phyloP scores from a whole-genome alignment of 2,888 invertebrate species.

The Pterostichus madidus region DNA sequence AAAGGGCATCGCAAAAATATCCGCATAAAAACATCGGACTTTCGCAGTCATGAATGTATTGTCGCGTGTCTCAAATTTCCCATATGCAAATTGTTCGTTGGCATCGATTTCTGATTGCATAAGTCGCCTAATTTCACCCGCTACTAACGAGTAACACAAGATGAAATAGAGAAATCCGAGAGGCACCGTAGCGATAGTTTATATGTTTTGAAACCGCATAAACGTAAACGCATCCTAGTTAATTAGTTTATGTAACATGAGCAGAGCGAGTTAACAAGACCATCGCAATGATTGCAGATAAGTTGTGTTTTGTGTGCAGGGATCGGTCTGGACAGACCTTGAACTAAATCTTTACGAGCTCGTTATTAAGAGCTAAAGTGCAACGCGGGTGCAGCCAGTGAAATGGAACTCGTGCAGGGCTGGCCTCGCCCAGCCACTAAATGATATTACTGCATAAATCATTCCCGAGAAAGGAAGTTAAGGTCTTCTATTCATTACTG shows the following conservation, averaged over 20 bases:
- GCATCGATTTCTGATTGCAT: constrained; percentile 37
- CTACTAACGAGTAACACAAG: neutral
- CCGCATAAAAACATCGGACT: neutral
- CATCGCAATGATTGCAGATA: constrained; percentile 13
- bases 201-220: neutral
- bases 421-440: constrained; percentile 16
- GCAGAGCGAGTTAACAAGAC: constrained; percentile 36
- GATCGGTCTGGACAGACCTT: constrained; percentile 27
- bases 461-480: neutral
- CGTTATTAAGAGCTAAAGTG: constrained; percentile 29
- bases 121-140: constrained; percentile 19
- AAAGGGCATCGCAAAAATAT: constrained; percentile 31
- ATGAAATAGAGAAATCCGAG: neutral
- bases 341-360: constrained; percentile 32
- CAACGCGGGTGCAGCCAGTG: constrained; percentile 35
- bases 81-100: constrained; percentile 24
- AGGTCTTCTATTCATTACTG: neutral
- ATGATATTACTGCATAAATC: constrained; percentile 6
- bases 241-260: constrained; percentile 52
- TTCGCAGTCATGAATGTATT: constrained; percentile 38
- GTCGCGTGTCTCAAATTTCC: constrained; percentile 35
- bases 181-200: no score
- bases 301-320: constrained; percentile 5
- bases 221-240: constrained; percentile 4
- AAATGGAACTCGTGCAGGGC: constrained; percentile 35